Evolutionary conservation across 2,888 invertebrate species (phyloP).

Genomic region (Metalampra italica): DNA sequence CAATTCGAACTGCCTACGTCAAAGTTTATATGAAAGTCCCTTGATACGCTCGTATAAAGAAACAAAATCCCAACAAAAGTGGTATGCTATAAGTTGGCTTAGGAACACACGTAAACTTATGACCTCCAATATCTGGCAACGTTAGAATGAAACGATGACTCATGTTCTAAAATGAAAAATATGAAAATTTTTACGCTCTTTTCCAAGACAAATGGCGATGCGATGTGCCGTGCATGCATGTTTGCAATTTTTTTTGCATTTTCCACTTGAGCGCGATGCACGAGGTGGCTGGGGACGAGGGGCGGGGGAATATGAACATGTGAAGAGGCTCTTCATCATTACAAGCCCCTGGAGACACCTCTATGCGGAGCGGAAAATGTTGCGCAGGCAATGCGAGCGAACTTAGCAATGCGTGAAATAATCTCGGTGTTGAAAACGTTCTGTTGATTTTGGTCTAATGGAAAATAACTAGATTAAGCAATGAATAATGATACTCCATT

Average conservation of each 20-base stretch:
- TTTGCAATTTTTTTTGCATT: constrained; percentile 20
- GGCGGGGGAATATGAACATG: constrained; percentile 2
- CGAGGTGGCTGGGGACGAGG: neutral
- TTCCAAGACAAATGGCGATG: constrained; percentile 7
- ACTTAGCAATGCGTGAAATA: neutral
- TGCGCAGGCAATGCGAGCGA: neutral
- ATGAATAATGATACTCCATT: too few relatives aligned
- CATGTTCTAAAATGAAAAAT: neutral
- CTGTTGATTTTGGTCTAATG: too few relatives aligned
- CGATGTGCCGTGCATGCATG: constrained; percentile 11
- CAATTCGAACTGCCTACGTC: neutral
- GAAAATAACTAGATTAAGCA: too few relatives aligned
- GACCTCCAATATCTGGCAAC: too few relatives aligned
- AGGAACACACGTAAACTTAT: too few relatives aligned
- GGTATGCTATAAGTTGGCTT: too few relatives aligned
- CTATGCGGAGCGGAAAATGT: constrained; percentile 11
- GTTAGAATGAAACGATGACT: too few relatives aligned
- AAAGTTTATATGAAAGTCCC: too few relatives aligned
- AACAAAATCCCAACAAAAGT: too few relatives aligned
- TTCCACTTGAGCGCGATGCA: constrained; percentile 7
- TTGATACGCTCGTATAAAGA: too few relatives aligned
- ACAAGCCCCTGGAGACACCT: constrained; percentile 12
- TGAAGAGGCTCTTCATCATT: constrained; percentile 14
- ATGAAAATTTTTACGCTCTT: neutral
- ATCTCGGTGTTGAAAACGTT: neutral